A percentile compares a stretch with the other conserved stretches of the same genome.
Conservation (phyloP, 1,140 invertebrate genomes). For the Zaprionus taronus region DNA sequence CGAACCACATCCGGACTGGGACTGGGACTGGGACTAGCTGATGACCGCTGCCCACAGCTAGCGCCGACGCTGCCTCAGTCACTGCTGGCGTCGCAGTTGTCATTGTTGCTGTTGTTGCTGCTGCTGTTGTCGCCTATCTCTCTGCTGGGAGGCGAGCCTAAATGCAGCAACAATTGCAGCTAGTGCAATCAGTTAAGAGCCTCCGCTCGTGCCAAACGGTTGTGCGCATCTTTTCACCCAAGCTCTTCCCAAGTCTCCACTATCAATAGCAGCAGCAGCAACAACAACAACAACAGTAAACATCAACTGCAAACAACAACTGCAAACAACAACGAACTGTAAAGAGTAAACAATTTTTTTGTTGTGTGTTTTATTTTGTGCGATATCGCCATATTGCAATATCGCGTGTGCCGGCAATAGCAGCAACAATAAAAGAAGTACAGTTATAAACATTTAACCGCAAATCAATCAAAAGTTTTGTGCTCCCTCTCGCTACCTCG, state of each 20-base stretch:
- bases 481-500: slow-evolving; percentile 16
- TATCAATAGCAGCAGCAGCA: slow-evolving; percentile 7
- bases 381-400: slow-evolving; percentile 4
- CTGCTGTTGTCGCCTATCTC: slow-evolving; percentile 47
- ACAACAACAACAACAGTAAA: slow-evolving; percentile 19
- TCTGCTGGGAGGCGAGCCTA: slow-evolving; percentile 64
- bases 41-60: slow-evolving; percentile 45
- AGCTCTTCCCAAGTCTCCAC: slow-evolving; percentile 24
- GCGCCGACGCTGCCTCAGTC: background rate
- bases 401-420: slow-evolving; percentile 30
- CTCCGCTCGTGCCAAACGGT: slow-evolving; percentile 78
- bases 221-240: slow-evolving; percentile 63
- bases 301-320: background rate
- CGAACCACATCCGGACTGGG: slow-evolving; percentile 49
- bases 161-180: slow-evolving; percentile 73
- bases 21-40: slow-evolving; percentile 23
- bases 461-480: slow-evolving; percentile 64
- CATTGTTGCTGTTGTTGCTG: slow-evolving; percentile 25
- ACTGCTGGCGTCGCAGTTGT: slow-evolving; percentile 10
- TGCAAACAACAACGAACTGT: slow-evolving; percentile 16
- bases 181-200: slow-evolving; percentile 79
- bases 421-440: slow-evolving; percentile 28
- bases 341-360: slow-evolving; percentile 9
- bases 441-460: slow-evolving; percentile 48
- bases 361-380: slow-evolving; percentile 19